Conservation (phyloP, 2,888 invertebrate genomes). For the Philopedon plagiatum region DNA sequence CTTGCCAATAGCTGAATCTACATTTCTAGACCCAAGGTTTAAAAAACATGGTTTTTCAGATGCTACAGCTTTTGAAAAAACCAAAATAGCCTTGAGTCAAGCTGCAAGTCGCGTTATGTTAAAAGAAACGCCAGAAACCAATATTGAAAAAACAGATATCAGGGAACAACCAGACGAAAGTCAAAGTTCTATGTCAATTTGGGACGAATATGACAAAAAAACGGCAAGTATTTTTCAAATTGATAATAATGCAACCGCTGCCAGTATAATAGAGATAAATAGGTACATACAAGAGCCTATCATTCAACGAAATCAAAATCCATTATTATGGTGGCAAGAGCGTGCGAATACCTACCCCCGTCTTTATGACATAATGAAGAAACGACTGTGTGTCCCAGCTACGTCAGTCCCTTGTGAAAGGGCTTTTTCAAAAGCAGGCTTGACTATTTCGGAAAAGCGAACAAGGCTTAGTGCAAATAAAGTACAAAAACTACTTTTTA, state of each 20-base stretch:
- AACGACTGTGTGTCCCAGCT: too few species aligned
- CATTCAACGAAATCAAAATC: neutral
- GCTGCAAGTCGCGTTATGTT: neutral
- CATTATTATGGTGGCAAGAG: neutral
- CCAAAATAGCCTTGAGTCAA: neutral
- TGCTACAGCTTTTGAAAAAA: neutral
- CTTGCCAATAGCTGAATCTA: neutral
- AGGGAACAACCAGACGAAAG: neutral
- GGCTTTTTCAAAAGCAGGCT: too few species aligned
- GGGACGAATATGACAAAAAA: neutral
- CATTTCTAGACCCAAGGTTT: neutral
- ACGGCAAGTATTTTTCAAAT: neutral
- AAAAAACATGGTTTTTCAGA: neutral
- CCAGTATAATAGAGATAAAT: neutral
- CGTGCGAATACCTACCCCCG: neutral
- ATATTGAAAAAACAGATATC: neutral
- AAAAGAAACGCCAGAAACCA: neutral
- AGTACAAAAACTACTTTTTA: too few species aligned
- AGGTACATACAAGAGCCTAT: neutral
- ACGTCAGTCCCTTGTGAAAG: too few species aligned
- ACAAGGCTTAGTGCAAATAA: too few species aligned
- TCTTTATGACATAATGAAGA: neutral
- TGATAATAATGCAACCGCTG: neutral
- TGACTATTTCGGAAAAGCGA: too few species aligned
- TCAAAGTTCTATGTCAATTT: too few species aligned